A percentile compares a stretch with the other conserved stretches of the same genome.
Conservation (phyloP, 2,888 invertebrate species). For the Orgyia antiqua region DNA sequence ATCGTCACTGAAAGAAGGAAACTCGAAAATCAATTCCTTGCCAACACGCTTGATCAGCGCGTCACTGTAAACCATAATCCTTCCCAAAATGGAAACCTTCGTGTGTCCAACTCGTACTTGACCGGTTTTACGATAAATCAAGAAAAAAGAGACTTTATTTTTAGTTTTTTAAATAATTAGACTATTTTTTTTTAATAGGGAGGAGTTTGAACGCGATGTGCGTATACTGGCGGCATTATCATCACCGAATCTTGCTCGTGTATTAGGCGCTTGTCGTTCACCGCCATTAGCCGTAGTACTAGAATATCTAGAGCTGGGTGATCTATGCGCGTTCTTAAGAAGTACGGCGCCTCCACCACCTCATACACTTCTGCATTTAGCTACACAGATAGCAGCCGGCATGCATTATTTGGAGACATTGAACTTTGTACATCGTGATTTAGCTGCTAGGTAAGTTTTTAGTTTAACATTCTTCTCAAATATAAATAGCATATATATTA, state of each 20-base stretch:
- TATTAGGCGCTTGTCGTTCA: conserved; percentile 86
- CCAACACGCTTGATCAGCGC: too few species aligned
- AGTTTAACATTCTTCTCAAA: too few species aligned
- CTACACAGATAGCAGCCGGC: conserved; percentile 92
- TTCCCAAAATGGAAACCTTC: too few species aligned
- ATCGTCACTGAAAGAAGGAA: too few species aligned
- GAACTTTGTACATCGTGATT: conserved; percentile 93
- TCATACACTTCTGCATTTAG: conserved; percentile 85
- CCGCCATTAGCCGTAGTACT: conserved; percentile 89
- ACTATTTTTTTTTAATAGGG: conserved; percentile 73
- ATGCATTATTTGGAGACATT: conserved; percentile 94
- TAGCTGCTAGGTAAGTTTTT: conserved; percentile 83
- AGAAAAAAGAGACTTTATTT: too few species aligned
- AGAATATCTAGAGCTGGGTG: conserved; percentile 90
- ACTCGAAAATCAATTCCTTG: too few species aligned
- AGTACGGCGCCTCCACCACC: conserved; percentile 83
- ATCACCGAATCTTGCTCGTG: conserved; percentile 86
- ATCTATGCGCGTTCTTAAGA: conserved; percentile 88
- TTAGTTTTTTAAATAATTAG: too few species aligned
- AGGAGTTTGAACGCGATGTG: conserved; percentile 92
- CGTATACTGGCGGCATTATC: conserved; percentile 90
- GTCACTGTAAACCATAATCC: too few species aligned
- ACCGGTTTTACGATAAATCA: too few species aligned
- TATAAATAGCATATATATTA: not conserved
- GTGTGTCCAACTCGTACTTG: too few species aligned